These are phyloP conservation scores for Orestias chungarensis DNA, from an alignment of 2,797 vertebrate species.

Conservation along the genomic window DNA sequence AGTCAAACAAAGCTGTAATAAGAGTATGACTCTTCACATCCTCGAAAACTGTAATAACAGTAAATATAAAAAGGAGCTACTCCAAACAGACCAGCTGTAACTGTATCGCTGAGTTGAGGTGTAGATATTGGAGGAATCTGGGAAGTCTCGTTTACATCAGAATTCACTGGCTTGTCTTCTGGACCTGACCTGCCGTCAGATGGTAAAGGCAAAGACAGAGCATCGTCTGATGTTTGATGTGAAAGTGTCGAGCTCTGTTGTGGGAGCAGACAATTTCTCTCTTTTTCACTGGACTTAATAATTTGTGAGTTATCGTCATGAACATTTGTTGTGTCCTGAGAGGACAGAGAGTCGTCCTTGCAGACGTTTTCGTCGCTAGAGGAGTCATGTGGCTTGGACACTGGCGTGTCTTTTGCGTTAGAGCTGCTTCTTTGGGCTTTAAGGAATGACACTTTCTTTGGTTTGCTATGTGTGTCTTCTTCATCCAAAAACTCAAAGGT, in stretches of 20 bases:
- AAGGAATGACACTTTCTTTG: slow-evolving; percentile 80
- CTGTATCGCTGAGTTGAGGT: slow-evolving; percentile 31
- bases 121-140: slow-evolving; percentile 65
- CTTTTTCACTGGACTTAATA: slow-evolving; percentile 31
- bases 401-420: slow-evolving; percentile 4
- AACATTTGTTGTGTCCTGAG: too few species aligned
- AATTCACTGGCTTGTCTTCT: slow-evolving; percentile 14
- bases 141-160: slow-evolving; percentile 36
- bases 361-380: neutral
- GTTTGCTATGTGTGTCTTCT: slow-evolving; percentile 73
- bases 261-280: slow-evolving; percentile 21
- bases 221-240: slow-evolving; percentile 56
- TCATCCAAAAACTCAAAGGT: slow-evolving; percentile 82
- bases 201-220: slow-evolving; percentile 47
- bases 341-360: too few species aligned
- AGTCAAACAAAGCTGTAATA: slow-evolving; percentile 15
- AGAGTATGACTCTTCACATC: neutral
- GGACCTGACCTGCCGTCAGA: slow-evolving; percentile 48
- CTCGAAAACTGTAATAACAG: neutral
- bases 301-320: slow-evolving; percentile 26
- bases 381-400: slow-evolving; percentile 22
- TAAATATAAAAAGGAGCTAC: neutral
- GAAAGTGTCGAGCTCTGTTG: slow-evolving; percentile 37
- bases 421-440: slow-evolving; percentile 72
- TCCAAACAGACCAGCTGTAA: slow-evolving; percentile 57